Evolutionary conservation across 2,113 vertebrate genomes (phyloP).

Genomic region (Laterallus jamaicensis): DNA sequence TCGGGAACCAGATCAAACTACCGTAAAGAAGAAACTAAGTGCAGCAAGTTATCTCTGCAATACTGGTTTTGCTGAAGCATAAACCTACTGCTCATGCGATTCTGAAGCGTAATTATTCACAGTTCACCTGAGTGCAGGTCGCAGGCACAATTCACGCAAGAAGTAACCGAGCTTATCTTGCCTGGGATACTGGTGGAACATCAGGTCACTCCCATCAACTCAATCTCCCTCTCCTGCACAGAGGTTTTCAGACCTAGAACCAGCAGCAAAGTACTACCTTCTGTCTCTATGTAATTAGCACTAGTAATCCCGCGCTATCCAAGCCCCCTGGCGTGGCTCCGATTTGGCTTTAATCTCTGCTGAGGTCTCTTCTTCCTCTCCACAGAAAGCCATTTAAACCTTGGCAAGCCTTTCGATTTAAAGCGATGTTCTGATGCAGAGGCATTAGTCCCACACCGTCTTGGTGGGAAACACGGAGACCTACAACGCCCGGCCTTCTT

Average conservation of each 20-base stretch:
- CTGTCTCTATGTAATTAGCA: constrained; percentile 47
- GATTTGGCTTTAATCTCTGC: constrained; percentile 51
- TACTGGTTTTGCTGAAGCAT: not conserved
- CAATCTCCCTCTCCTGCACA: not conserved
- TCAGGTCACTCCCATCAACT: not conserved
- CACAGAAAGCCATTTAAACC: constrained; percentile 25
- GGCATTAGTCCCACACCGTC: not conserved
- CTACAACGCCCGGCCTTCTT: not conserved
- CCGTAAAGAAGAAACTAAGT: not conserved
- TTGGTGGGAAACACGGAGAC: not conserved
- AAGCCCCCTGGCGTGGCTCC: constrained; percentile 12
- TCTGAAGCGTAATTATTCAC: not conserved
- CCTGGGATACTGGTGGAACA: not conserved
- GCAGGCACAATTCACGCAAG: not conserved
- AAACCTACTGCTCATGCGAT: not conserved
- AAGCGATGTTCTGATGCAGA: not conserved
- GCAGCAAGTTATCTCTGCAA: not conserved
- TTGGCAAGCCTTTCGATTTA: not conserved
- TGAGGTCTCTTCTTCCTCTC: constrained; percentile 27
- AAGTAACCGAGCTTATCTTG: not conserved
- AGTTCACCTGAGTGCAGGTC: constrained; percentile 19
- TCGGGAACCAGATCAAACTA: not conserved
- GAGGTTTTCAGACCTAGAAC: not conserved
- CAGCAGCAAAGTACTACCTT: constrained; percentile 25
- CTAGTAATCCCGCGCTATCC: constrained; percentile 54